These are phyloP conservation scores for Callaeas wilsoni DNA, from an alignment of 2,113 vertebrate species.

Conservation along the genomic window DNA sequence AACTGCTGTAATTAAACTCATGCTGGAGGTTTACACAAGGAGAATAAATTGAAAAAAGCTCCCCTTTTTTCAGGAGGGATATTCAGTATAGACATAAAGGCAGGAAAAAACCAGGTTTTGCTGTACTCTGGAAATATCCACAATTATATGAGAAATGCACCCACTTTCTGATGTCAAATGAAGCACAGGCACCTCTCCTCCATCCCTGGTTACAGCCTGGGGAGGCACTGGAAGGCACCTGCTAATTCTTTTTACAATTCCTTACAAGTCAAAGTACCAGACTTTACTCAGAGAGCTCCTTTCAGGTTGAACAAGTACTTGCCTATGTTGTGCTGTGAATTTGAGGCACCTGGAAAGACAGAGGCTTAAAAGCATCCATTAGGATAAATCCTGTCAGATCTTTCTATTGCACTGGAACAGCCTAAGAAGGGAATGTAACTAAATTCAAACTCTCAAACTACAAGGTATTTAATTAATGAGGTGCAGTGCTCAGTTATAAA, in stretches of 20 bases:
- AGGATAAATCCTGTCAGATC: background rate
- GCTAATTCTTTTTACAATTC: background rate
- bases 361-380: background rate
- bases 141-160: background rate
- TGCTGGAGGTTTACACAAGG: background rate
- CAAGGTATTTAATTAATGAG: slow-evolving; percentile 17
- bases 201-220: fast-evolving
- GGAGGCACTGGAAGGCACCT: background rate
- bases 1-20: background rate
- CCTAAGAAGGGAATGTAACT: background rate
- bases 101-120: background rate
- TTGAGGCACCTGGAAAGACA: background rate
- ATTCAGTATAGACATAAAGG: background rate
- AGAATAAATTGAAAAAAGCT: background rate
- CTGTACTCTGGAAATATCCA: background rate
- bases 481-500: slow-evolving; percentile 3
- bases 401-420: background rate
- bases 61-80: background rate
- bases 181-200: background rate
- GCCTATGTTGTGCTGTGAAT: background rate
- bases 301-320: background rate
- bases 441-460: background rate
- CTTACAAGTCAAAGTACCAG: background rate
- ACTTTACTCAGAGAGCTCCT: background rate
- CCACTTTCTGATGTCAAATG: background rate